Conservation (phyloP, 2,113 vertebrate genomes). For the Embiotoca jacksoni region DNA sequence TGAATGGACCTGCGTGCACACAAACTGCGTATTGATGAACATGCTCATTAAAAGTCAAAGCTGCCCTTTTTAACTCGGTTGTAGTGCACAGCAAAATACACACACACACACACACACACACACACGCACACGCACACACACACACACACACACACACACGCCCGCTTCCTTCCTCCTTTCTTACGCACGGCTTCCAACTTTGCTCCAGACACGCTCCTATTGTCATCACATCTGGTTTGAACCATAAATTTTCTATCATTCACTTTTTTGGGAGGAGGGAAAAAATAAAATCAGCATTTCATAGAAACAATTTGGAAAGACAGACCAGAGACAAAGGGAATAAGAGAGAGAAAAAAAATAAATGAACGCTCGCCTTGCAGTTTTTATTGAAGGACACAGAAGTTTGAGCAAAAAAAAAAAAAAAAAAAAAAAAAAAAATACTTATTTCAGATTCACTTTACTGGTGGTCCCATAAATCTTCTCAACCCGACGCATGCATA, state of each 20-base stretch:
- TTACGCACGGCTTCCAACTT: slow-evolving; percentile 47
- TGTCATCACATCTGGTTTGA: slow-evolving; percentile 68
- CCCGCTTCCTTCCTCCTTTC: slow-evolving; percentile 45
- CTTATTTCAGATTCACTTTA: slow-evolving; percentile 39
- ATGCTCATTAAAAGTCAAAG: slow-evolving; percentile 20
- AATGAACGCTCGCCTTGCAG: slow-evolving; percentile 2
- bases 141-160: slow-evolving; percentile 11
- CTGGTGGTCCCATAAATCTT: slow-evolving; percentile 70
- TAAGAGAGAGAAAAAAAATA: not conserved
- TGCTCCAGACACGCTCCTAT: slow-evolving; percentile 63
- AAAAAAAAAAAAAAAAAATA: slow-evolving; percentile 12
- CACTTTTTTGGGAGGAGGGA: slow-evolving; percentile 6
- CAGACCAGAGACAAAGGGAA: slow-evolving; percentile 2
- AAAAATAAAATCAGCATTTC: slow-evolving; percentile 22
- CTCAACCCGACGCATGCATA: slow-evolving; percentile 22
- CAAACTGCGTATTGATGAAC: slow-evolving; percentile 1
- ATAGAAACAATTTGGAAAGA: slow-evolving; percentile 2
- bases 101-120: slow-evolving; percentile 4
- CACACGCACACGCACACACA: slow-evolving; percentile 9
- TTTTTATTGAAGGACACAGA: slow-evolving; percentile 35
- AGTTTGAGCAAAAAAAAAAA: slow-evolving; percentile 31
- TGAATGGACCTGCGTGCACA: slow-evolving; percentile 34
- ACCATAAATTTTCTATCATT: slow-evolving; percentile 63
- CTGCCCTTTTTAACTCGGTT: not conserved
- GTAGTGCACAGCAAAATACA: slow-evolving; percentile 8